phyloP scores from a whole-genome alignment of 2,113 vertebrate genomes.

The Ctenodactylus gundi region DNA sequence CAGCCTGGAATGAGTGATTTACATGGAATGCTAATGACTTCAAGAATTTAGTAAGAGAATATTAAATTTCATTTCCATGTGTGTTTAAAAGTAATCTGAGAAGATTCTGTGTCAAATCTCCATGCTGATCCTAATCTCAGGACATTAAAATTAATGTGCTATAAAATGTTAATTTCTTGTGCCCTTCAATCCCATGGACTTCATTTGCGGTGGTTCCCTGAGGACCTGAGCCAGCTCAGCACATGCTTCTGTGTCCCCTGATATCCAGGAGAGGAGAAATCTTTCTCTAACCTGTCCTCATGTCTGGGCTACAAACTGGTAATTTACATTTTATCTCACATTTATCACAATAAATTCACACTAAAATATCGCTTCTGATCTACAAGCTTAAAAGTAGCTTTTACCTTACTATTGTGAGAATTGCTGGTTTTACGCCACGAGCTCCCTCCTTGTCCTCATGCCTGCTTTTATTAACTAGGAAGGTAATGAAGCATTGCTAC shows the following conservation, averaged over 20 bases:
- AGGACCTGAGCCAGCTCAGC: not conserved
- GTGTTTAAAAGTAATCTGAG: not conserved
- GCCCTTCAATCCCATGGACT: not conserved
- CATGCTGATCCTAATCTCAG: not conserved
- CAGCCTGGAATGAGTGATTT: not conserved
- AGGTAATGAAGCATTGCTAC: not conserved
- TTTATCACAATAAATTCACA: not conserved
- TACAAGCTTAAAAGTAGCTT: not conserved
- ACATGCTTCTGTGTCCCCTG: not conserved
- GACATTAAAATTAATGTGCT: slow-evolving; percentile 12
- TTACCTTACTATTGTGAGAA: not conserved
- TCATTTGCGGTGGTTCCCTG: not conserved
- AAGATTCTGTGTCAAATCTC: not conserved
- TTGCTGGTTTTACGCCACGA: not conserved
- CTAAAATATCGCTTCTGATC: not conserved
- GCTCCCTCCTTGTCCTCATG: not conserved
- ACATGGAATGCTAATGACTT: not conserved
- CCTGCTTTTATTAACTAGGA: not conserved
- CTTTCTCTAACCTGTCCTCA: not conserved
- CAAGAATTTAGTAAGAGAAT: not conserved
- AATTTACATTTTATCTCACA: not conserved
- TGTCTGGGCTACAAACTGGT: not conserved
- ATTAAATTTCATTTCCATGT: not conserved
- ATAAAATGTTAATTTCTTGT: not conserved
- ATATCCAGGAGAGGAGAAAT: not conserved